phyloP scores from a whole-genome alignment of 2,113 vertebrate genomes.

The Rousettus leschenaultii region DNA sequence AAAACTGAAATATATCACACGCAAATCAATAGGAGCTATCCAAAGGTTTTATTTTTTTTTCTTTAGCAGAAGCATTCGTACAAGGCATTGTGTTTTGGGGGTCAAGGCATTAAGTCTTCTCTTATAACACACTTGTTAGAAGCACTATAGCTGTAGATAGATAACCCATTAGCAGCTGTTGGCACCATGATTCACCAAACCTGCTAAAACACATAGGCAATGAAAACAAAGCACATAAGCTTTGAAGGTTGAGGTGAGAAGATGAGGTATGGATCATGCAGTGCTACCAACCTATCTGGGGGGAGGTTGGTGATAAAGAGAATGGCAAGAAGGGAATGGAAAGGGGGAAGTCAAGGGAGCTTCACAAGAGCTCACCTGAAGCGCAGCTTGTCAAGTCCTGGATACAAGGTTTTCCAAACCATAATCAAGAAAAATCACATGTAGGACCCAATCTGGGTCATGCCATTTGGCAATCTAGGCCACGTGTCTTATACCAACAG shows the following conservation, averaged over 20 bases:
- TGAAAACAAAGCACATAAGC: background rate
- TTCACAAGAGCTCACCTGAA: background rate
- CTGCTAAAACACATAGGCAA: background rate
- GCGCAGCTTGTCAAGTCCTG: background rate
- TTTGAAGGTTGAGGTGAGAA: background rate
- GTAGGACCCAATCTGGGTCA: background rate
- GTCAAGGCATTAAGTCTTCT: background rate
- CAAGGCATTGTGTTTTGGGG: background rate
- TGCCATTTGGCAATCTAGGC: background rate
- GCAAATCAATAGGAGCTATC: background rate
- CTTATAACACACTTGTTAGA: background rate
- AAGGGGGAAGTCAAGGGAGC: background rate
- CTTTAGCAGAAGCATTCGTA: background rate
- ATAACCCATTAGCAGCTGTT: background rate
- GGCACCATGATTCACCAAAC: background rate
- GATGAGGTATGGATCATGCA: background rate
- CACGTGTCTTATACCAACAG: background rate
- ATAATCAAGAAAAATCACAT: background rate
- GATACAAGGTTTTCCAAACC: background rate
- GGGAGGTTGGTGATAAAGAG: no score
- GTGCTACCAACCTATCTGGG: fast-evolving
- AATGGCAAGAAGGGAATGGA: background rate
- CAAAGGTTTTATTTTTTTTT: background rate
- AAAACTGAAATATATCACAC: background rate
- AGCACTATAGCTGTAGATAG: background rate